Percentiles rank a stretch among this genome's conserved stretches.
phyloP scores from a whole-genome alignment of 2,797 vertebrate species.

The Sebastolobus altivelis region DNA sequence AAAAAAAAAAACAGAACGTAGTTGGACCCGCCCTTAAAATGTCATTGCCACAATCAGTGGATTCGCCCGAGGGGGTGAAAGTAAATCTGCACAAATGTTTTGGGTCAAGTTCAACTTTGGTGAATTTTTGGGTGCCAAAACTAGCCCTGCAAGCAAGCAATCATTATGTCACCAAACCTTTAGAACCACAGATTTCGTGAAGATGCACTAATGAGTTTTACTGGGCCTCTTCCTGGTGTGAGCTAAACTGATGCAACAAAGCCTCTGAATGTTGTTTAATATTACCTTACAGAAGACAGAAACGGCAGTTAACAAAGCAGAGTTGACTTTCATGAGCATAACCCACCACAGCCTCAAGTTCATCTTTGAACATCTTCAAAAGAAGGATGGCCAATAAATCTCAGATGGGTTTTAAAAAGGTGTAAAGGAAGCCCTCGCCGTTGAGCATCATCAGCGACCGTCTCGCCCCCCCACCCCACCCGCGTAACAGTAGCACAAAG shows the following conservation, averaged over 20 bases:
- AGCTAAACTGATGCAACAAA: neutral
- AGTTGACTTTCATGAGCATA: neutral
- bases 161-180: neutral
- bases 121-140: neutral
- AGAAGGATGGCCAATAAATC: constrained; percentile 60
- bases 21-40: neutral
- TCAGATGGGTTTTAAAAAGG: constrained; percentile 35
- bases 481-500: constrained; percentile 72
- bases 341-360: constrained; percentile 14
- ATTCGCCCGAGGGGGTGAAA: neutral
- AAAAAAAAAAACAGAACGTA: too few relatives aligned
- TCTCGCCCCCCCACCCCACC: constrained; percentile 21
- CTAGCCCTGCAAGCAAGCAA: neutral
- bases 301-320: constrained; percentile 6
- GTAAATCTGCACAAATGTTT: neutral
- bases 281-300: neutral
- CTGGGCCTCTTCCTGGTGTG: neutral
- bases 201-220: neutral
- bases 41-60: neutral
- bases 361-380: constrained; percentile 65
- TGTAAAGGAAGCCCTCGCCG: constrained; percentile 58
- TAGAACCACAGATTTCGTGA: neutral
- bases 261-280: neutral
- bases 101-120: neutral
- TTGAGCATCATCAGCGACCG: constrained; percentile 43